Evolutionary conservation across 2,113 vertebrate species (phyloP).

Genomic region (Apteryx mantelli): DNA sequence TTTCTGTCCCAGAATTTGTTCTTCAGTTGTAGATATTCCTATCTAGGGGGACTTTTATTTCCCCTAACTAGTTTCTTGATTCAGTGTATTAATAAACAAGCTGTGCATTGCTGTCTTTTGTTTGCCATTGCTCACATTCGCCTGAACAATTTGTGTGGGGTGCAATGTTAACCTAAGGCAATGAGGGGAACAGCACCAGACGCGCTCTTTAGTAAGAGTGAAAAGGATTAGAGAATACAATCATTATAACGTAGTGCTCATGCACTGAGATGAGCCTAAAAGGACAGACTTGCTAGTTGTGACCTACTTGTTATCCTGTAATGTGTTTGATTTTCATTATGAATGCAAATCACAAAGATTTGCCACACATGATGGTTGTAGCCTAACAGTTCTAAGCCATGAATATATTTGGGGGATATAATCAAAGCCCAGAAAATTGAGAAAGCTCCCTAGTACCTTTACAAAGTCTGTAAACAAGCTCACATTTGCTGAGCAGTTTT

Average conservation of each 20-base stretch:
- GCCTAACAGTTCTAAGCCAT: background rate
- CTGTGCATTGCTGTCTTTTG: background rate
- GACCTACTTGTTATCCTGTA: background rate
- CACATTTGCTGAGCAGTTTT: background rate
- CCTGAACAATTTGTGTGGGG: background rate
- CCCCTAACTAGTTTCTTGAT: background rate
- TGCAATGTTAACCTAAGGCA: background rate
- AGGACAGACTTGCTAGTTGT: background rate
- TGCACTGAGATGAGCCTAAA: background rate
- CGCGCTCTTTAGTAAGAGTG: background rate
- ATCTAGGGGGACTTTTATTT: background rate
- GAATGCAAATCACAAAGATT: background rate
- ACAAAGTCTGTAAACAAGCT: background rate
- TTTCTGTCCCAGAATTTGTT: background rate
- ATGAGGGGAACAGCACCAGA: background rate
- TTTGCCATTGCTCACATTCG: background rate
- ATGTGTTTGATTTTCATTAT: background rate
- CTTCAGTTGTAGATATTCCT: background rate
- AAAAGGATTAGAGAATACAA: background rate
- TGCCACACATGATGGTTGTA: background rate
- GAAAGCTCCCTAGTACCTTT: background rate
- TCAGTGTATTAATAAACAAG: background rate
- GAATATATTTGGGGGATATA: background rate
- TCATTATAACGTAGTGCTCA: fast-evolving
- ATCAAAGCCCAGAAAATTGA: background rate